Conservation (phyloP, 2,888 invertebrate genomes). For the Coremacera marginata region DNA sequence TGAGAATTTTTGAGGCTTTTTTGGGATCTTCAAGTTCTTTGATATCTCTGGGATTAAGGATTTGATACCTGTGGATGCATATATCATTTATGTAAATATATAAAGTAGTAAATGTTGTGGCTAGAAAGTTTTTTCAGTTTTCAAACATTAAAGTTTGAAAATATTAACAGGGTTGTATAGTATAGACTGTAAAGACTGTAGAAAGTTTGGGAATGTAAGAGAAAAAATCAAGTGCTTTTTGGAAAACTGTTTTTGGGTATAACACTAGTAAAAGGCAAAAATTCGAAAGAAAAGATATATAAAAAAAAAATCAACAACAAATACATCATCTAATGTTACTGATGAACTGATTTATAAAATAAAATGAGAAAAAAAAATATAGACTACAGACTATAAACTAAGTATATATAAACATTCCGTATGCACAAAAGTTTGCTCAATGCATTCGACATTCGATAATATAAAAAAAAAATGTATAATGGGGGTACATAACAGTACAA, state of each 20-base stretch:
- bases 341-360: not conserved
- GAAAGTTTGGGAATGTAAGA: not conserved
- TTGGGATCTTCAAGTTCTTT: constrained; percentile 82
- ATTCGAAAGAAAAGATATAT: not conserved
- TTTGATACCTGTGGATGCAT: constrained; percentile 87
- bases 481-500: no score
- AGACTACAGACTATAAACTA: not conserved
- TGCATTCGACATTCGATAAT: not conserved
- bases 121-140: no score
- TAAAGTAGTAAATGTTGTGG: no score
- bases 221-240: not conserved
- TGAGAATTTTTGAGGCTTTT: constrained; percentile 86
- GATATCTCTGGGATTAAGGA: constrained; percentile 93
- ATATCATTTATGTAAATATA: constrained; percentile 6
- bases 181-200: not conserved
- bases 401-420: not conserved
- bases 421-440: not conserved
- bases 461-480: no score
- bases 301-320: not conserved
- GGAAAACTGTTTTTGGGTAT: no score
- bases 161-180: not conserved
- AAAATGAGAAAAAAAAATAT: not conserved
- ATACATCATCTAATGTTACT: not conserved
- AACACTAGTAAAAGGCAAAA: not conserved
- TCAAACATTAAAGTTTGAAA: no score